Evolutionary conservation across 2,113 vertebrate species (phyloP).

Genomic region (Naja naja): DNA sequence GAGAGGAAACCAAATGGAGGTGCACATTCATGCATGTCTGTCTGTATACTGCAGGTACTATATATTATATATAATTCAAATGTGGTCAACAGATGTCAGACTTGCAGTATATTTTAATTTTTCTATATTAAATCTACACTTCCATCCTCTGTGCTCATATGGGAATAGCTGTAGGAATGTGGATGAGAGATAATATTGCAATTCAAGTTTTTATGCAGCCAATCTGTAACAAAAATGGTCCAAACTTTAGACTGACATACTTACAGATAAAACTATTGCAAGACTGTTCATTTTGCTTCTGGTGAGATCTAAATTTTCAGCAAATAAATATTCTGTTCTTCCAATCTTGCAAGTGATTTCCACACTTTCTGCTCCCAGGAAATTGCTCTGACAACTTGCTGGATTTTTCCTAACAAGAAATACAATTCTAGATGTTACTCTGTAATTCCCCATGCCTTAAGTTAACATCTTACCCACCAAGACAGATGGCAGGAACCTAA

Average conservation of each 20-base stretch:
- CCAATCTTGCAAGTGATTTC: not conserved
- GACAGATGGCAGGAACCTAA: not conserved
- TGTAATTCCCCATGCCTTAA: not conserved
- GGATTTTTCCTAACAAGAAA: not conserved
- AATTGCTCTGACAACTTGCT: not conserved
- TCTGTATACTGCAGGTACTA: not conserved
- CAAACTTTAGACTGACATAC: not conserved
- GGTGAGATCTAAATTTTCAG: not conserved
- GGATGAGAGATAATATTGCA: not conserved
- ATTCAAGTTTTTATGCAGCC: not conserved
- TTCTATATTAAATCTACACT: not conserved
- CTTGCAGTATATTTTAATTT: constrained; percentile 48
- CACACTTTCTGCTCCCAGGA: not conserved
- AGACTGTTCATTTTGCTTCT: not conserved
- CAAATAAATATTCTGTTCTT: not conserved
- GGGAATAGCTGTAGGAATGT: not conserved
- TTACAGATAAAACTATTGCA: not conserved
- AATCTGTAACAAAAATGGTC: not conserved
- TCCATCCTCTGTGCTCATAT: not conserved
- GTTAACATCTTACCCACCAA: not conserved
- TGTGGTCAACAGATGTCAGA: constrained; percentile 73
- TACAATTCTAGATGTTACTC: not conserved
- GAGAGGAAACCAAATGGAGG: not conserved
- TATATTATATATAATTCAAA: not conserved
- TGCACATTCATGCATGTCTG: not conserved